Base-by-base conservation (phyloP, 1,140 invertebrate species). In the Cyclargus thomasi region DNA sequence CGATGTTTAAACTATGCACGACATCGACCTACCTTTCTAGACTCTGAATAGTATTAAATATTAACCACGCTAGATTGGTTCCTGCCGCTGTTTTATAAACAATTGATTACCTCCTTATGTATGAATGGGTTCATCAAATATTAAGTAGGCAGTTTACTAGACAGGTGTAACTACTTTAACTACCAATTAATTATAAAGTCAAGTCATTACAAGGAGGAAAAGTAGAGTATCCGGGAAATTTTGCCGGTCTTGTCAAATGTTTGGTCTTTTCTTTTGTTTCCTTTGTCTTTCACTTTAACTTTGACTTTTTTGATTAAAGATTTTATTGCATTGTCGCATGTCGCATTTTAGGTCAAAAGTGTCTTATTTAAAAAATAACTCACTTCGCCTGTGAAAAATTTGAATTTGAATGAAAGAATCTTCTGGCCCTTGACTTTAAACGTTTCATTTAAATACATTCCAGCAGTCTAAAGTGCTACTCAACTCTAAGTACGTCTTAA, bases 381-480 rank as follows among this genome's bases (percentile, higher is more conserved):
- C 18, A 22, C 7, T 11, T 53, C 14, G n/a, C 39, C 6, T 47
- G 11, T 7, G 11, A 47, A 16, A 39, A 47, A 47, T 47, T 47
- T 47, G 53, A 65, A 65, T 20, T 63, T 65, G 64, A 65, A 65
- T 65, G 36, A 65, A 65, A 65, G 64, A 23, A 53, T 53, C 64
- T 65, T 65, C 53, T 53, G 17, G 22, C 36, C 7, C 62, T 63
- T 21, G 64, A 65, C 36, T 65, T 65, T 65, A 65, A 65, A 65
- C 35, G 14, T 64, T 65, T 53, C 64, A 65, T 65, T 65, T 65
- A 21, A 65, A 65, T 65, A 65, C 14, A 53, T 47, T 53, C 14
- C 21, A 47, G 64, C 39, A 16, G 10, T 65, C 64, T n/a, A n/a
- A n/a, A n/a, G n/a, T n/a, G n/a, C n/a, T n/a, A n/a, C n/a, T 65